Evolutionary conservation across 2,797 vertebrate species (phyloP), one percentile per base, ranked within the genome.

Genomic region (Amazona ochrocephala): DNA sequence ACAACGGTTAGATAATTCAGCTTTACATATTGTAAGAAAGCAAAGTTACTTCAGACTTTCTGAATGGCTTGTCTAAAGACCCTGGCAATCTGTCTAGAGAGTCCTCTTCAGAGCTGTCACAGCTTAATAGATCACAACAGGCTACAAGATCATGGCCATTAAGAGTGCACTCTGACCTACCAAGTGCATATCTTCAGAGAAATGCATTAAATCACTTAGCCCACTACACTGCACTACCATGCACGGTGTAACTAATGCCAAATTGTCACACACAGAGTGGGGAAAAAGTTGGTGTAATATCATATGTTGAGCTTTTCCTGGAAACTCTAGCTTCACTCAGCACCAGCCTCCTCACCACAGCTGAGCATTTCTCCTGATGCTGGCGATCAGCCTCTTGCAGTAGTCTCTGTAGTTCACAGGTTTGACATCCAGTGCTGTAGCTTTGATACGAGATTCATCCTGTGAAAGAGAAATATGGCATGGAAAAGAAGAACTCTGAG

Each of bases 381-480:
- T 99, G 83, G 97, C 88, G 78, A 99, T 98, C 97, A 99, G 47
- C 96, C 99, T 98, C 97, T 98, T 98, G 98, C 98, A 97, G 95
- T 99, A 99, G 27, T 99, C 99, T 95, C 97, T 98, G 92, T 99
- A 98, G 97, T 99, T 99, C 73, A 99, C 98, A 0, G 99, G 98
- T 96, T 99, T 99, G 97, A 98, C 98, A 0, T 99, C 99, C 97
- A 98, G 9, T 65, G 99, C 98, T 0, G 99, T 99, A 17, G 99
- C 99, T 96, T 99, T 99, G 97, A 99, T 99, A 90, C 99, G 98
- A 93, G 99, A 99, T 81, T 99, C 99, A 51, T 99, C 99, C 99
- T 99, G 92, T 29, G 50, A 73, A 93, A 93, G 75, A 96, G 89
- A 97, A 92, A 93, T 42, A 74, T 0, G 3, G 68, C 13, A 44